Conservation (phyloP, 2,113 vertebrate genomes). For the Protobothrops mucrosquamatus region DNA sequence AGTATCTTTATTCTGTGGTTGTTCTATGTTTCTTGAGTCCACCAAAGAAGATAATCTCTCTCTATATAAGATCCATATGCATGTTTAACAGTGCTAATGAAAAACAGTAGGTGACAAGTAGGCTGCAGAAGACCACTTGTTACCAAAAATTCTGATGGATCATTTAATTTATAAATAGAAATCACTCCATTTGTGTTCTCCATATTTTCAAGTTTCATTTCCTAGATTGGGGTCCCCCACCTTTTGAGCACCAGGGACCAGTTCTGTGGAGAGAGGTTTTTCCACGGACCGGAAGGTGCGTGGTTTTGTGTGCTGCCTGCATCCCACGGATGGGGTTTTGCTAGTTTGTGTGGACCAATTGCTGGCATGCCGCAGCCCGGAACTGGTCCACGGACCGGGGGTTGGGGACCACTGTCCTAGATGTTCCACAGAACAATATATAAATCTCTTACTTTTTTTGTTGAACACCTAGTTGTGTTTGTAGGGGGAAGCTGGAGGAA, state of each 20-base stretch:
- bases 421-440: slow-evolving; percentile 47
- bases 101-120: slow-evolving; percentile 43
- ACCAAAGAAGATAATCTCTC: slow-evolving; percentile 20
- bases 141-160: slow-evolving; percentile 58
- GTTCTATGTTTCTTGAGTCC: slow-evolving; percentile 27
- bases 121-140: slow-evolving; percentile 48
- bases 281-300: no score
- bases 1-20: slow-evolving; percentile 29
- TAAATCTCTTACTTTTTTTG: slow-evolving; percentile 31
- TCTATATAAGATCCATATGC: slow-evolving; percentile 21
- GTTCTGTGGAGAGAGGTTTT: no score
- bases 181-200: slow-evolving; percentile 61
- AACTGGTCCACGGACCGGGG: no score
- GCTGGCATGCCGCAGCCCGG: no score
- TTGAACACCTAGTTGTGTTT: not conserved
- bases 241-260: no score
- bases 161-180: slow-evolving; percentile 58
- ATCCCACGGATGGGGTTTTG: no score
- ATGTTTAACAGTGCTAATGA: slow-evolving; percentile 52
- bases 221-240: slow-evolving; percentile 30
- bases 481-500: not conserved
- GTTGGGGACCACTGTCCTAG: slow-evolving; percentile 19
- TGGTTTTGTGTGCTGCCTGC: no score
- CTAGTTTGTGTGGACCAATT: no score
- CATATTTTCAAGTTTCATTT: slow-evolving; percentile 47